Evolutionary conservation across 2,888 invertebrate genomes (phyloP).

Genomic region (Oxyscelio sp.): DNA sequence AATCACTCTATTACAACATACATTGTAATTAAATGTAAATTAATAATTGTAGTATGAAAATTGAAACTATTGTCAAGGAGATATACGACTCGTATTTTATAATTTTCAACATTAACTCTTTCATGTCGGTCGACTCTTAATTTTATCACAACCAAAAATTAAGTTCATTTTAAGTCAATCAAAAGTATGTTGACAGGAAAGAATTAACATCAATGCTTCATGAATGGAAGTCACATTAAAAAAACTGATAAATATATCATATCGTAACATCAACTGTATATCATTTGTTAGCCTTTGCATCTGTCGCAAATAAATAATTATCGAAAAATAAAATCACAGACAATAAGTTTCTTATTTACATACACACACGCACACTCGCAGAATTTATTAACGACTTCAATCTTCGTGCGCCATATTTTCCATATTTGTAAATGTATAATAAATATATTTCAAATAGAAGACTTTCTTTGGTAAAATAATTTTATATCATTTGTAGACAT

Average conservation of each 20-base stretch:
- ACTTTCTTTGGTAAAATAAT: constrained; percentile 45
- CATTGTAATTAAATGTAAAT: not conserved
- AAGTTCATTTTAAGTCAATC: too few species aligned
- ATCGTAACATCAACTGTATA: not conserved
- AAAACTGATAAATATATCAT: constrained; percentile 19
- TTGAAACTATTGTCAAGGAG: not conserved
- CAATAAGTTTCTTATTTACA: constrained; percentile 30
- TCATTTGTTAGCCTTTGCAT: constrained; percentile 14
- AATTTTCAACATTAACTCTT: not conserved
- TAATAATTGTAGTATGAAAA: not conserved
- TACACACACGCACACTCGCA: constrained; percentile 19
- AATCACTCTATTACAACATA: not conserved
- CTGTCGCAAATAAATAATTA: constrained; percentile 31
- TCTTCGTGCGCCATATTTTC: not conserved
- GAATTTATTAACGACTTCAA: not conserved
- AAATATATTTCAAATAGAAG: constrained; percentile 43
- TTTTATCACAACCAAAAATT: too few species aligned
- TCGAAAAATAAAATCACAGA: constrained; percentile 52
- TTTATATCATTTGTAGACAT: not conserved
- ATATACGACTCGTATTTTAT: not conserved
- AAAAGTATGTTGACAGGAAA: not conserved
- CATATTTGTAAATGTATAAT: constrained; percentile 16
- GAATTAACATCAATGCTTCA: not conserved
- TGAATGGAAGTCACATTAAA: not conserved
- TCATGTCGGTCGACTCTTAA: constrained; percentile 1